phyloP scores from a whole-genome alignment of 1,140 invertebrate species.

The Orussus abietinus region DNA sequence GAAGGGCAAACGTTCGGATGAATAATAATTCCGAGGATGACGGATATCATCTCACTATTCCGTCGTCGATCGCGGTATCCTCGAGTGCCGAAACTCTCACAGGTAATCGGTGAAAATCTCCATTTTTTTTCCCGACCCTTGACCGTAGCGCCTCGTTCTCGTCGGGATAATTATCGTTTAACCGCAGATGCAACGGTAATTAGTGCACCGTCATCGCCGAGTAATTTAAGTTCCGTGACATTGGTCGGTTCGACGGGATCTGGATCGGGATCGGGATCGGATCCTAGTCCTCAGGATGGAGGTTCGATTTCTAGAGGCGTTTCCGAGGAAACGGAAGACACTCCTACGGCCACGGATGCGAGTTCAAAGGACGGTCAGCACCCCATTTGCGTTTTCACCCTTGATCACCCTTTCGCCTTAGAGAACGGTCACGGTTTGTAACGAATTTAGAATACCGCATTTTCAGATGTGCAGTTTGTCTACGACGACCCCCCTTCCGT shows the following conservation, averaged over 20 bases:
- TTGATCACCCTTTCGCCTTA: too few relatives aligned
- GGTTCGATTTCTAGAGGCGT: conserved; percentile 25
- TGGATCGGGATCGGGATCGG: conserved; percentile 52
- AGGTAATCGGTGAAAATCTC: conserved; percentile 55
- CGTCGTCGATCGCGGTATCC: conserved; percentile 64
- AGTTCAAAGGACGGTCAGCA: conserved; percentile 19
- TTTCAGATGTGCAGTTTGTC: conserved; percentile 31
- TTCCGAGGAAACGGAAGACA: conserved; percentile 44
- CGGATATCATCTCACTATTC: conserved; percentile 60
- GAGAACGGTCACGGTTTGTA: too few relatives aligned
- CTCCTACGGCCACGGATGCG: conserved; percentile 18
- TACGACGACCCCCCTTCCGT: conserved; percentile 26
- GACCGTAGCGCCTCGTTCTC: too few relatives aligned
- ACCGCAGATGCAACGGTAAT: conserved; percentile 43
- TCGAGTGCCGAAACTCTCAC: conserved; percentile 72
- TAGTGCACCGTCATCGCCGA: conserved; percentile 66
- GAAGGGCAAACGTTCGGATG: conserved; percentile 45
- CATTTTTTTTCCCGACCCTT: conserved; percentile 12
- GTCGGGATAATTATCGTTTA: not conserved
- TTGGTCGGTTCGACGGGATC: conserved; percentile 61
- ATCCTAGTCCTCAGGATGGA: conserved; percentile 44
- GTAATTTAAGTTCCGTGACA: conserved; percentile 68
- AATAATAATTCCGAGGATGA: conserved; percentile 51
- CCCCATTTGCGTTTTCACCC: too few relatives aligned
- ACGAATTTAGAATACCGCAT: too few relatives aligned